phyloP scores from a whole-genome alignment of 2,888 invertebrate genomes.

The Cabera pusaria region DNA sequence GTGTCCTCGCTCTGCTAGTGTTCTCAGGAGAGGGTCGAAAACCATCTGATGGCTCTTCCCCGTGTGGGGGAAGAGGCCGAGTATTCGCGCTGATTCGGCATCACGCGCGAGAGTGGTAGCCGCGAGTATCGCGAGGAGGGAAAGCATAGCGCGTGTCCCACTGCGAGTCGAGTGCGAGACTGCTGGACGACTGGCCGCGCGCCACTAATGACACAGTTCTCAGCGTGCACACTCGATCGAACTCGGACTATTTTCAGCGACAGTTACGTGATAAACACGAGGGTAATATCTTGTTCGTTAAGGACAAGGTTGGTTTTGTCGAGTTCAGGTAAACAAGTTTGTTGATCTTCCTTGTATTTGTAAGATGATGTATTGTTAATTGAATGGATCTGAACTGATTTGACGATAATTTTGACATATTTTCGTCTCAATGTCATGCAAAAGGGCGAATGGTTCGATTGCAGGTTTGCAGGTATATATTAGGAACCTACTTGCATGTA shows the following conservation, averaged over 20 bases:
- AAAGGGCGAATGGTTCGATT: too few relatives aligned
- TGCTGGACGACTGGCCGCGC: slow-evolving; percentile 32
- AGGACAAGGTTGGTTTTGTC: slow-evolving; percentile 4
- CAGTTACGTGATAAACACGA: slow-evolving; percentile 24
- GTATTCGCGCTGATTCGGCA: slow-evolving; percentile 68
- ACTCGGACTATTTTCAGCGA: slow-evolving; percentile 37
- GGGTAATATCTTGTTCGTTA: slow-evolving; percentile 12
- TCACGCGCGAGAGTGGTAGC: slow-evolving; percentile 44
- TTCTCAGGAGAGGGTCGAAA: slow-evolving; percentile 80
- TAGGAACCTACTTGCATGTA: too few relatives aligned
- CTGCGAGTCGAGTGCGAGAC: slow-evolving; percentile 34
- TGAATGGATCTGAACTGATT: too few relatives aligned
- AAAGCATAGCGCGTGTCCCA: slow-evolving; percentile 52
- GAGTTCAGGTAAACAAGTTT: too few relatives aligned
- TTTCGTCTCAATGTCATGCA: too few relatives aligned
- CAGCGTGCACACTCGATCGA: slow-evolving; percentile 17
- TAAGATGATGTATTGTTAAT: too few relatives aligned
- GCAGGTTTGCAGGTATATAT: too few relatives aligned
- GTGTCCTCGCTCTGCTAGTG: slow-evolving; percentile 82
- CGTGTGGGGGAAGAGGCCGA: slow-evolving; percentile 83
- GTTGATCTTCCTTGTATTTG: too few relatives aligned
- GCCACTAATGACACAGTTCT: slow-evolving; percentile 13
- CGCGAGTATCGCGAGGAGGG: slow-evolving; percentile 38
- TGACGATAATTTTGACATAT: too few relatives aligned
- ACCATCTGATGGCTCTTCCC: slow-evolving; percentile 86